Base-by-base conservation (phyloP, 2,888 invertebrate species). In the Cephus nigrinus region DNA sequence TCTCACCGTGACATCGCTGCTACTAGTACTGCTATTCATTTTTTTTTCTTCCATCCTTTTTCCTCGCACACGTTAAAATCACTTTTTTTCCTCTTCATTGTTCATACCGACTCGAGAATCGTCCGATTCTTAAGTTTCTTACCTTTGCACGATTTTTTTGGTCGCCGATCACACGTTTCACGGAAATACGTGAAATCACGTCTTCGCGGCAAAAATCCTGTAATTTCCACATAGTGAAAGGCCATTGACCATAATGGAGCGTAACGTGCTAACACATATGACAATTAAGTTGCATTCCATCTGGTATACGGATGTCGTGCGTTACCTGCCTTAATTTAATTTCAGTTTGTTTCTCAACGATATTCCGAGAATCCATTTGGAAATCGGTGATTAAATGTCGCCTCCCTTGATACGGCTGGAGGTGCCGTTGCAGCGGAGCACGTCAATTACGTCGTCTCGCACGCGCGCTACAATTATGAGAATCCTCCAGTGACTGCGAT, bases 291-390 rank as follows among this genome's bases (percentile, higher is more conserved):
- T 71, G 15, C 71, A 71, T 71, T 71, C 71, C 71, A 32, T 71
- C 71, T n/a, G 71, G 71, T 71, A 71, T 4, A 32, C 71, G 71
- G 31, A 32, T 32, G 31, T 30, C 71, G 31, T 32, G 71, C 71
- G 71, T 32, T 31, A 15, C 31, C 32, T 32, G 71, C 71, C 31
- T 15, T 84, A 82, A 86, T 85, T 88, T 83, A 84, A 83, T 82
- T 83, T 80, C 82, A 81, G 82, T 82, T 83, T 80, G 82, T 80
- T 83, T 82, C 84, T 84, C 82, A 84, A 86, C 85, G 83, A 85
- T 82, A 81, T 87, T 87, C 84, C 80, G 78, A 83, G 85, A 86
- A 86, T 82, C 84, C 82, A 83, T 84, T 84, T 82, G 81, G 80
- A 81, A 85, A 84, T 84, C 78, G 69, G 76, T 82, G 82, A 85